These are phyloP conservation scores for Microcaecilia unicolor DNA, from an alignment of 2,797 vertebrate genomes.

Conservation along the genomic window DNA sequence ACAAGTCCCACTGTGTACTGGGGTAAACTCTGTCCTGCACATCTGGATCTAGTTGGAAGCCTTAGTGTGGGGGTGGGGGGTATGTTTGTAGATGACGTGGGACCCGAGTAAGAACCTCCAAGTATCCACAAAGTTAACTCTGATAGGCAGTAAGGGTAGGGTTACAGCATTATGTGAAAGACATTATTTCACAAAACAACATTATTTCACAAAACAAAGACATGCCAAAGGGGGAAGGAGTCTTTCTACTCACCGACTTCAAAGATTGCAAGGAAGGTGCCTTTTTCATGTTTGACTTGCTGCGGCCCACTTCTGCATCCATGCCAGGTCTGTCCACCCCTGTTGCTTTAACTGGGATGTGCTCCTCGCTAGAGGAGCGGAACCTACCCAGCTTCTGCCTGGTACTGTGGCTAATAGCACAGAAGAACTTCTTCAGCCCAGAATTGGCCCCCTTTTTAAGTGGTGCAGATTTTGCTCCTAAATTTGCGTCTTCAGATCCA, in stretches of 20 bases:
- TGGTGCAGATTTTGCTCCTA: not conserved
- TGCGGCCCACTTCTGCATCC: not conserved
- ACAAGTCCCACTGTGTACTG: too few species aligned
- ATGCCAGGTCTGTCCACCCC: rapidly evolving
- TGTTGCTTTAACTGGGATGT: constrained; percentile 14
- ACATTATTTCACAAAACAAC: too few species aligned
- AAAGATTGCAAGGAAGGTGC: constrained; percentile 52
- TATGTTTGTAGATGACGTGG: too few species aligned
- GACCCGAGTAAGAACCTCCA: too few species aligned
- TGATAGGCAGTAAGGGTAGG: too few species aligned
- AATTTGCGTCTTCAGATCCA: not conserved
- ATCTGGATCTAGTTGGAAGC: too few species aligned
- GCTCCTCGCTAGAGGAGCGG: constrained; percentile 57
- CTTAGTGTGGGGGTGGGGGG: too few species aligned
- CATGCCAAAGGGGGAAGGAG: not conserved
- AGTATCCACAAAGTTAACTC: too few species aligned
- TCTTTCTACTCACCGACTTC: constrained; percentile 41
- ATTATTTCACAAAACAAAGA: not conserved
- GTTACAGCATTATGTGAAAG: too few species aligned
- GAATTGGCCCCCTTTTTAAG: constrained; percentile 29
- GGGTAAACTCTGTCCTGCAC: too few species aligned
- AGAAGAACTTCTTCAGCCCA: constrained; percentile 52
- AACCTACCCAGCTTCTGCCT: constrained; percentile 46
- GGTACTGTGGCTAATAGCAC: constrained; percentile 45
- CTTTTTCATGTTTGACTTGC: constrained; percentile 25